phyloP scores from a whole-genome alignment of 1,140 invertebrate species.

The Camponotus pennsylvanicus region DNA sequence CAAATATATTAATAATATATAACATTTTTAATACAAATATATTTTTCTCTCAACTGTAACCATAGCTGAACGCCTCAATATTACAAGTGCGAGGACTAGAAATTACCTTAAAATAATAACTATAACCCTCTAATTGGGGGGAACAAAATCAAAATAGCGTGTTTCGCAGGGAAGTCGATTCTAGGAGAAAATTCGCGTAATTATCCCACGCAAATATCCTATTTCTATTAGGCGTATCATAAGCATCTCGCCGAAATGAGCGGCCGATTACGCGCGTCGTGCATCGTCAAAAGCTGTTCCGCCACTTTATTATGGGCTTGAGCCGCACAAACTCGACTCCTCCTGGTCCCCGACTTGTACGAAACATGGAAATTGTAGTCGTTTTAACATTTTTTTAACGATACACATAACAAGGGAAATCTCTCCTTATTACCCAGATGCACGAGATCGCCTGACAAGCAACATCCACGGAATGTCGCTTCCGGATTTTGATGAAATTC shows the following conservation, averaged over 20 bases:
- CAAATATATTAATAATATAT: no score
- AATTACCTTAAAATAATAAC: slow-evolving; percentile 25
- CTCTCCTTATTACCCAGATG: neutral
- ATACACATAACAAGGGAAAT: neutral
- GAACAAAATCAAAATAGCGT: slow-evolving; percentile 30
- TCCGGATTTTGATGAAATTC: neutral
- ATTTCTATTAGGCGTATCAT: slow-evolving; percentile 79
- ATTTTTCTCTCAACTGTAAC: neutral
- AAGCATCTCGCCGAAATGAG: slow-evolving; percentile 57
- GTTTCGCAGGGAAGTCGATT: slow-evolving; percentile 49
- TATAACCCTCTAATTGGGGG: slow-evolving; percentile 22
- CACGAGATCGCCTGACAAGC: neutral
- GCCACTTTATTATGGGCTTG: slow-evolving; percentile 65
- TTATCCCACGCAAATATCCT: slow-evolving; percentile 77
- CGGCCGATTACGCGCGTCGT: slow-evolving; percentile 67
- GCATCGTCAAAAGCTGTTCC: slow-evolving; percentile 63
- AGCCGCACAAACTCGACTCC: slow-evolving; percentile 29
- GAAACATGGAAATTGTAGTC: slow-evolving; percentile 19
- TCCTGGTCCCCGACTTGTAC: slow-evolving; percentile 37
- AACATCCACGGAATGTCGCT: neutral
- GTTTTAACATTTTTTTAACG: neutral
- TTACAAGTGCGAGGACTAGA: neutral
- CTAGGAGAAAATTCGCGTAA: slow-evolving; percentile 81
- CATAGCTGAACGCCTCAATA: no score
- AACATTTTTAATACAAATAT: no score